Evolutionary conservation across 2,113 vertebrate species (phyloP), one percentile per base, ranked within the genome.

Genomic region (Engystomops pustulosus): DNA sequence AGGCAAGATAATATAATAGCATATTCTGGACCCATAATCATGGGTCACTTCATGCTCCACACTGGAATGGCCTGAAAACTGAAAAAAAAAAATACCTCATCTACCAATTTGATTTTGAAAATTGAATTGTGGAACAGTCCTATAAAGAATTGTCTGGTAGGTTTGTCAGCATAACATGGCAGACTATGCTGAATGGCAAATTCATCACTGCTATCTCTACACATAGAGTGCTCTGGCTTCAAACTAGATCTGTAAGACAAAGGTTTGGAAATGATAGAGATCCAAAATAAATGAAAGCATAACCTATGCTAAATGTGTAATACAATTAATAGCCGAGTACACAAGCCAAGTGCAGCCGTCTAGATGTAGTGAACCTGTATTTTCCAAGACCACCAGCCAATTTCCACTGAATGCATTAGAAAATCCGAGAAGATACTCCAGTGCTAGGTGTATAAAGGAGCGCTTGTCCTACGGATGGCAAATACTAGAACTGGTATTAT

Each of bases 401-500:
- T 38, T n/a, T 15, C n/a, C 58, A 15, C n/a, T 20, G 47, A 36
- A 25, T 14, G 69, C 1, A 49, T 14, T 68, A 58, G 47, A 55
- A 41, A 55, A 72, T 34, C 23, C 23, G 27, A 72, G 51, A 78
- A 18, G 41, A 58, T 38, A 58, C 51, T 55, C 12, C 1, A 60
- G 32, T 30, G 36, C 30, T 49, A 36, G n/a, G 18, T 58, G 17
- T 58, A 58, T 23, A 55, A 14, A 58, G 34, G 23, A 25, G 53
- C 45, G 8, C 15, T 18, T n/a, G 3, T 58, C 18, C 38, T 53
- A 32, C 23, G 7, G 72, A 18, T 55, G 20, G 32, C 20, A 18
- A 78, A 78, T 38, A 78, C 51, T 58, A 78, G 51, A 58, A 81
- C 44, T 65, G 55, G 7, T n/a, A 44, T 34, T 62, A 53, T 77